Conservation (phyloP, 2,888 invertebrate species). For the Drosophila ustulata region DNA sequence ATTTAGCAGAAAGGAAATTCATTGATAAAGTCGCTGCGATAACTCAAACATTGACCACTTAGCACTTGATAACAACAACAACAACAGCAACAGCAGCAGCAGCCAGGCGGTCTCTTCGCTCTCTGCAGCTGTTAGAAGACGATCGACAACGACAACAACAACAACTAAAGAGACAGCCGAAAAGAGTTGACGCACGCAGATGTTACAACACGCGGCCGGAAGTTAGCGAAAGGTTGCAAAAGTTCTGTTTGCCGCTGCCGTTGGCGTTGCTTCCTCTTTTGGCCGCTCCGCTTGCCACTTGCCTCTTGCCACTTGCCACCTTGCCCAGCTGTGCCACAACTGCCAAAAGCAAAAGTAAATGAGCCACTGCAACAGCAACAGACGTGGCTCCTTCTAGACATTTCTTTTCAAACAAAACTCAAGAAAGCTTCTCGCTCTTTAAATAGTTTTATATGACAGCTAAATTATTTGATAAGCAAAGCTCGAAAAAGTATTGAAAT, state of each 20-base stretch:
- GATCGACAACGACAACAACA: slow-evolving; percentile 5
- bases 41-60: slow-evolving; percentile 57
- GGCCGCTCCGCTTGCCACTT: not conserved
- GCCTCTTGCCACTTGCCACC: not conserved
- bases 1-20: slow-evolving; percentile 68
- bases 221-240: slow-evolving; percentile 77
- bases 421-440: no score
- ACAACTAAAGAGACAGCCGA: slow-evolving; percentile 1
- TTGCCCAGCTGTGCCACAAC: slow-evolving; percentile 14
- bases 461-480: no score
- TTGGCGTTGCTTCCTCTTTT: not conserved
- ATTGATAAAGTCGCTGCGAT: slow-evolving; percentile 71
- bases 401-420: not conserved
- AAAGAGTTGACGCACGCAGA: slow-evolving; percentile 60
- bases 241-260: slow-evolving; percentile 17
- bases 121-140: slow-evolving; percentile 56
- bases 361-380: not conserved
- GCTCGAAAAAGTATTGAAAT: no score
- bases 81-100: slow-evolving; percentile 43
- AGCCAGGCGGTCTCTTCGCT: slow-evolving; percentile 1
- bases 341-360: slow-evolving; percentile 15
- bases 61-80: slow-evolving; percentile 60
- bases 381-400: not conserved
- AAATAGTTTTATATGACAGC: no score
- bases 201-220: slow-evolving; percentile 75